phyloP scores from a whole-genome alignment of 2,113 vertebrate genomes.

The Leiothrix lutea region DNA sequence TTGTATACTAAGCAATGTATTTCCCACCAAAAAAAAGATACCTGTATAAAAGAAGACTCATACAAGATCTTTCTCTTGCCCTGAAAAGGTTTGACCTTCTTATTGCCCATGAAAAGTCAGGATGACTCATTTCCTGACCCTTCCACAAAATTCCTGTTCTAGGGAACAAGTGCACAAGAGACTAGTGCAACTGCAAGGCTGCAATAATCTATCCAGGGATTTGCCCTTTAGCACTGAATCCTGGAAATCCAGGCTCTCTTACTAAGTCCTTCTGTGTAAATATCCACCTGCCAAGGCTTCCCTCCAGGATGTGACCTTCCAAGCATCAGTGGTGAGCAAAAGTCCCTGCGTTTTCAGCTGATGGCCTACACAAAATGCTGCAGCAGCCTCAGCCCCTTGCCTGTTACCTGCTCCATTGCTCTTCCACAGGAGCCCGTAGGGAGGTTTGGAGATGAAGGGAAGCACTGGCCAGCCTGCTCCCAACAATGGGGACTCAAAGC shows the following conservation, averaged over 20 bases:
- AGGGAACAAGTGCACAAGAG: background rate
- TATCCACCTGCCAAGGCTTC: background rate
- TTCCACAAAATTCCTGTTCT: background rate
- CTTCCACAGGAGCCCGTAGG: background rate
- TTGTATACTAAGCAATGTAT: background rate
- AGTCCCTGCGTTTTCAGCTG: fast-evolving
- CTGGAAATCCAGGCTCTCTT: background rate
- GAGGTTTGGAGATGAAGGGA: fast-evolving
- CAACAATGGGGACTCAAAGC: fast-evolving
- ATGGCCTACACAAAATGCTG: fast-evolving
- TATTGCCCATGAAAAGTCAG: background rate
- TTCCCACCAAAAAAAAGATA: background rate
- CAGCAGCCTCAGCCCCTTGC: background rate
- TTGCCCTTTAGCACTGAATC: background rate
- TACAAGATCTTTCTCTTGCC: background rate
- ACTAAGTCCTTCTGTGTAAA: background rate
- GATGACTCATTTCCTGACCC: background rate
- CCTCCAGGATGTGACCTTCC: background rate
- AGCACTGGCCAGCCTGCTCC: background rate
- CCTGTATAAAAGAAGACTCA: background rate
- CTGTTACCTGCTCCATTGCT: background rate
- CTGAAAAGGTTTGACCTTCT: background rate
- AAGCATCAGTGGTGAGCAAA: background rate
- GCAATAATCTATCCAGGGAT: background rate
- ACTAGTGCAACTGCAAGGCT: background rate